Evolutionary conservation across 2,797 vertebrate genomes (phyloP).

Genomic region (Caiman crocodilus): DNA sequence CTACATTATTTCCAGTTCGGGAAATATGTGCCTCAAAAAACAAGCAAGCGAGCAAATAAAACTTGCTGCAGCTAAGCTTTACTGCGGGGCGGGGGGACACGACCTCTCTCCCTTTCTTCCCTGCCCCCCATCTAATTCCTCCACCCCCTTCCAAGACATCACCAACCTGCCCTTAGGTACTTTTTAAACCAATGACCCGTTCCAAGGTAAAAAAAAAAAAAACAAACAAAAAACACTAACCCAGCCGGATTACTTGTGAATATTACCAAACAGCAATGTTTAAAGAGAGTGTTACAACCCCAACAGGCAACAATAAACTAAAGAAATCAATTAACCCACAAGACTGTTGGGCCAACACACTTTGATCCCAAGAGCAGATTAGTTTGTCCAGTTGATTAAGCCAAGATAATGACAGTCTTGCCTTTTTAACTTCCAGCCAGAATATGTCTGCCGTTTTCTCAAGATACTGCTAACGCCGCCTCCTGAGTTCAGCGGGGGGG

Average conservation of each 20-base stretch:
- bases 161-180: constrained; percentile 34
- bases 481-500: neutral
- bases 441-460: neutral
- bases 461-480: neutral
- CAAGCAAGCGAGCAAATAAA: constrained; percentile 15
- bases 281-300: neutral
- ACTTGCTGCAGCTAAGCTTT: neutral
- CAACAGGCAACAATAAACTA: constrained; percentile 62
- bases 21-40: neutral
- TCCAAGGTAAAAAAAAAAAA: neutral
- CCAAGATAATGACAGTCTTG: constrained; percentile 31
- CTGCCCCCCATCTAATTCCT: neutral
- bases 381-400: constrained; percentile 49
- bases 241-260: neutral
- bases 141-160: neutral
- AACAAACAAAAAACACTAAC: constrained; percentile 47
- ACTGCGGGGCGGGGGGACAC: no score
- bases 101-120: neutral
- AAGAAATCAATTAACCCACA: constrained; percentile 71
- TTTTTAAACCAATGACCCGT: constrained; percentile 37
- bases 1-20: neutral
- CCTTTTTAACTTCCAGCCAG: neutral
- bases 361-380: constrained; percentile 71
- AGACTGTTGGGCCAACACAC: constrained; percentile 8
- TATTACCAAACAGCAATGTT: constrained; percentile 52